phyloP scores from a whole-genome alignment of 2,113 vertebrate species.

The Cavia porcellus region DNA sequence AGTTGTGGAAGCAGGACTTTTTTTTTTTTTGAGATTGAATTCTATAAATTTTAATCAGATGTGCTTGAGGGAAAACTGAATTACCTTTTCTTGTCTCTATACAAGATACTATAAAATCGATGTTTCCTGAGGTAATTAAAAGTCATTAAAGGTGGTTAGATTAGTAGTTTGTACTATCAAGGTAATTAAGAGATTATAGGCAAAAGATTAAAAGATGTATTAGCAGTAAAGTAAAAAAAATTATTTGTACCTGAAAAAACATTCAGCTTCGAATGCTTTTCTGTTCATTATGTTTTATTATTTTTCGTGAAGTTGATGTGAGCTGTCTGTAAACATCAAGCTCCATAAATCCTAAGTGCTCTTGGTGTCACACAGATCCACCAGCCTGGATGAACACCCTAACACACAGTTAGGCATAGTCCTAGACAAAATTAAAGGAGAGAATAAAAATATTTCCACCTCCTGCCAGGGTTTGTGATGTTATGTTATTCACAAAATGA shows the following conservation, averaged over 20 bases:
- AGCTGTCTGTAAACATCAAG: neutral
- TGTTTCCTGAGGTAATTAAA: neutral
- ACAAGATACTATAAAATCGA: constrained; percentile 3
- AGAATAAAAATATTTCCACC: neutral
- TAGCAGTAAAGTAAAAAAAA: neutral
- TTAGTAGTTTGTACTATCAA: neutral
- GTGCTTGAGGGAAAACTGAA: constrained; percentile 4
- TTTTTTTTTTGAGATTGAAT: neutral
- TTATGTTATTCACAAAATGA: neutral
- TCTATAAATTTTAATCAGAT: neutral
- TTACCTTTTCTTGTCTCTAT: neutral
- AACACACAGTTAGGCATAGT: neutral
- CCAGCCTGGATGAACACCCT: neutral
- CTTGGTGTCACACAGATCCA: neutral
- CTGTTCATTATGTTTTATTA: neutral
- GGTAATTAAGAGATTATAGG: neutral
- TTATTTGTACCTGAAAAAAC: neutral
- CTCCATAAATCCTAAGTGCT: neutral
- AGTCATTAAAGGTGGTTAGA: neutral
- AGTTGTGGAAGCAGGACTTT: neutral
- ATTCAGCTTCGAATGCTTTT: neutral
- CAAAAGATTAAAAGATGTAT: neutral
- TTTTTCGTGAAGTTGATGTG: constrained; percentile 20
- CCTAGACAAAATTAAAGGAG: neutral
- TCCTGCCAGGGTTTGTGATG: neutral